Base-by-base conservation (phyloP, 2,797 vertebrate genomes). In the Antrozous pallidus region DNA sequence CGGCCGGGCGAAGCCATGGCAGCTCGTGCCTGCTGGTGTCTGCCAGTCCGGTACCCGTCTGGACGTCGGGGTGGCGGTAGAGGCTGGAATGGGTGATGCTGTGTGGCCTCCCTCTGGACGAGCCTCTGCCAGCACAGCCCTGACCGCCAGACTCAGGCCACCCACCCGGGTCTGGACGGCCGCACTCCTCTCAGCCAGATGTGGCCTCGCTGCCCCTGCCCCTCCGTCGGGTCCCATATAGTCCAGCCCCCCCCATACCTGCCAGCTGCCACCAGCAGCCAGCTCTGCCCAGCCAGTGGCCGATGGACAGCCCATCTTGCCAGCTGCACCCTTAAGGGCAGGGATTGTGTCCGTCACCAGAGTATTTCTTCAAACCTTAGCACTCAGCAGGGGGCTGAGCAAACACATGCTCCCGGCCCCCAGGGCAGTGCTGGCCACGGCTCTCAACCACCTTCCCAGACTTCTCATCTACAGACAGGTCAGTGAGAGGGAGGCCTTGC, bases 351-450 rank as follows among this genome's bases (percentile, higher is more conserved):
- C 28, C 49, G 20, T 33, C 0, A 10, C 38, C 47, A 26, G 28
- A 26, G 63, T 80, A 49, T n/a, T 49, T 63, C 69, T 49, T 17
- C 73, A 36, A 28, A n/a, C n/a, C 28, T 49, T 36, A 49, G 79
- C 63, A 6, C 20, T 31, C 0, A 28, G 71, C 65, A 24, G 24
- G 33, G 51, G 54, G 90, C 38, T 16, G 42, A 45, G 80, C 2
- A 49, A 20, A 84, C 6, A 45, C 4, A 3, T 0, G 20, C 47
- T 0, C 17, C 8, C 8, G 4, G 8, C 8, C 20, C 16, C 8
- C 11, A 31, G 3, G 13, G 6, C 22, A 33, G 63, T 5, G 14
- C 13, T 24, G n/a, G 69, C 24, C 16, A 8, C 3, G 81, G 38
- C 31, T 49, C 38, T 20, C 9, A 11, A 11, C 36, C 10, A 31